phyloP scores from a whole-genome alignment of 2,888 invertebrate genomes.

The Pandemis cinnamomeana region DNA sequence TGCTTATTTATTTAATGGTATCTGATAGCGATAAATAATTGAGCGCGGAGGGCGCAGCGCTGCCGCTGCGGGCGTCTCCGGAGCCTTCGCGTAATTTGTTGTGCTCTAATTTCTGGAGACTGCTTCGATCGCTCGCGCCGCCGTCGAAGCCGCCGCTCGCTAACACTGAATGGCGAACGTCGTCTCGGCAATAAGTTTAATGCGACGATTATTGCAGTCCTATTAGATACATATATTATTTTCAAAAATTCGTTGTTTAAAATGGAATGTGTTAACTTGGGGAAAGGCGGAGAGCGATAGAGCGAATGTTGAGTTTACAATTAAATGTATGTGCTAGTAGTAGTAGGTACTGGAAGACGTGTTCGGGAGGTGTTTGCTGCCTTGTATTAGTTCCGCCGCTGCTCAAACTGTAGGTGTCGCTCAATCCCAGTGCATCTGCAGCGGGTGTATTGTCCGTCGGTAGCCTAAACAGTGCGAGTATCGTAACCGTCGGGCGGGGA shows the following conservation, averaged over 20 bases:
- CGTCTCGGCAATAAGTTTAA: background rate
- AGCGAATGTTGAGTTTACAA: background rate
- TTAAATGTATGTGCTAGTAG: background rate
- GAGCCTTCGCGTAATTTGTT: slow-evolving; percentile 3
- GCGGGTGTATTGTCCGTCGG: background rate
- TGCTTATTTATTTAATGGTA: background rate
- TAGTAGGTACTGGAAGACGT: background rate
- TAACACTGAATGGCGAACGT: background rate
- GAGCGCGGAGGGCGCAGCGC: background rate
- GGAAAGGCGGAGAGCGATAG: background rate
- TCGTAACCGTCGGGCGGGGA: too few species aligned
- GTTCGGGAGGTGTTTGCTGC: background rate
- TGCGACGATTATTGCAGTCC: background rate
- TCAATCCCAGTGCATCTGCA: background rate
- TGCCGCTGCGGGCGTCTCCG: slow-evolving; percentile 26
- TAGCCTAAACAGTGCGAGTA: background rate
- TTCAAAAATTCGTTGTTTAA: background rate
- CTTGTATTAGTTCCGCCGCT: background rate
- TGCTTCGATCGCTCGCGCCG: slow-evolving; percentile 26
- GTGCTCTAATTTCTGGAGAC: slow-evolving; percentile 41
- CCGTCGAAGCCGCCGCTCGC: background rate
- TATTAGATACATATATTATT: background rate
- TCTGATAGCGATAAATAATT: background rate
- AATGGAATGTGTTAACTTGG: background rate
- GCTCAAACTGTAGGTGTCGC: background rate